These are phyloP conservation scores for Fratercula arctica DNA, from an alignment of 2,797 vertebrate genomes.

Conservation along the genomic window DNA sequence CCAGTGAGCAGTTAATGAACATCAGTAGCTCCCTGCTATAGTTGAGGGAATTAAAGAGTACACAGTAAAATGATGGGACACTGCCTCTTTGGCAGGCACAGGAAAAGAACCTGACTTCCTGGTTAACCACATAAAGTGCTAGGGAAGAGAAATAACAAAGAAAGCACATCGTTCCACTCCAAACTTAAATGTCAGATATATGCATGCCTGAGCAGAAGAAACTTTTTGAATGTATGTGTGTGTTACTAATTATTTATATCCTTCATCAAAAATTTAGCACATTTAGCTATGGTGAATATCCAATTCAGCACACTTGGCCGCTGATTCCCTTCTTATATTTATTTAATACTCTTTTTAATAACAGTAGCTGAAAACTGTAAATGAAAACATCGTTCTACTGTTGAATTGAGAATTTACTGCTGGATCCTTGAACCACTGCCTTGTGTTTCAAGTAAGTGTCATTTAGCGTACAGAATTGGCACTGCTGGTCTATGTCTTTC, in stretches of 20 bases:
- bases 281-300: slow-evolving; percentile 19
- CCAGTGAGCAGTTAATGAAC: not conserved
- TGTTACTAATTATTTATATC: slow-evolving; percentile 65
- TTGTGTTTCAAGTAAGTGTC: not conserved
- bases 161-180: not conserved
- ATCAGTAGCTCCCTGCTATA: not conserved
- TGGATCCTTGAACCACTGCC: not conserved
- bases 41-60: not conserved
- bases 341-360: slow-evolving; percentile 27
- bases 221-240: not conserved
- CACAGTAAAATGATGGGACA: not conserved
- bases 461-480: not conserved
- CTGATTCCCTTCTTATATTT: slow-evolving; percentile 31
- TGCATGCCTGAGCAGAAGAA: not conserved
- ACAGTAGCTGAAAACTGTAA: not conserved
- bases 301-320: slow-evolving; percentile 19
- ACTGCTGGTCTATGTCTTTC: not conserved
- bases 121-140: not conserved
- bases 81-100: not conserved
- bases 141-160: not conserved
- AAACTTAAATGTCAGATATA: not conserved
- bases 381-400: not conserved
- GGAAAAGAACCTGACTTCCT: not conserved
- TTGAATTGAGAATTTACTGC: not conserved
- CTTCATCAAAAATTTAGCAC: slow-evolving; percentile 62